Conservation (phyloP, 2,888 invertebrate species). For the Callyntrura sp. region DNA sequence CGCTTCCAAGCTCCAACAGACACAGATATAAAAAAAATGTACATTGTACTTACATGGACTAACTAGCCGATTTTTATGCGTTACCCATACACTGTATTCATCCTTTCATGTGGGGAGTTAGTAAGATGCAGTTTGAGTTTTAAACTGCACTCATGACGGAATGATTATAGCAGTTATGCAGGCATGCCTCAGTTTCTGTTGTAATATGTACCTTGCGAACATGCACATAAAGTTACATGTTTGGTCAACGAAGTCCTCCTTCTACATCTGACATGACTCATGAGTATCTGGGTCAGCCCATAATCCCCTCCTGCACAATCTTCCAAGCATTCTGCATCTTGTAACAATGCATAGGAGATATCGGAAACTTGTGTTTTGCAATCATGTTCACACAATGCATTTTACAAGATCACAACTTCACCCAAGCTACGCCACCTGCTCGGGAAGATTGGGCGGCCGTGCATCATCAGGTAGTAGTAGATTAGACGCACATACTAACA, state of each 20-base stretch:
- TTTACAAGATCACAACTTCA: too few species aligned
- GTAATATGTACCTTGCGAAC: conserved; percentile 6
- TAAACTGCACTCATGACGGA: background rate
- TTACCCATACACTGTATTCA: background rate
- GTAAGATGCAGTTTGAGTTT: background rate
- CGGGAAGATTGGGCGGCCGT: background rate
- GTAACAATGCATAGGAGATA: background rate
- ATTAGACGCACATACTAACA: conserved; percentile 22
- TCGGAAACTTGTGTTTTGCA: too few species aligned
- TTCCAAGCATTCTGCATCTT: too few species aligned
- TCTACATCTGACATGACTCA: conserved; percentile 25
- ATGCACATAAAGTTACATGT: conserved; percentile 2
- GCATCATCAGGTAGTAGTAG: background rate
- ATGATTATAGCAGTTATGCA: background rate
- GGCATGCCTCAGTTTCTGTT: background rate
- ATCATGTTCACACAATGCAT: too few species aligned
- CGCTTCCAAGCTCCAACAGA: background rate
- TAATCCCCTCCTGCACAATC: background rate
- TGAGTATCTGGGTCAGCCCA: conserved; percentile 55
- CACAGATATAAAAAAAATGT: background rate
- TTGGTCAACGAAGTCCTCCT: background rate
- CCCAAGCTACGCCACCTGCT: too few species aligned
- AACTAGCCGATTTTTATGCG: conserved; percentile 24
- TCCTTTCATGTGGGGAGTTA: background rate
- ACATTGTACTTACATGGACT: background rate